Base-by-base conservation (phyloP, 2,797 vertebrate species). In the Arrhamphus sclerolepis region DNA sequence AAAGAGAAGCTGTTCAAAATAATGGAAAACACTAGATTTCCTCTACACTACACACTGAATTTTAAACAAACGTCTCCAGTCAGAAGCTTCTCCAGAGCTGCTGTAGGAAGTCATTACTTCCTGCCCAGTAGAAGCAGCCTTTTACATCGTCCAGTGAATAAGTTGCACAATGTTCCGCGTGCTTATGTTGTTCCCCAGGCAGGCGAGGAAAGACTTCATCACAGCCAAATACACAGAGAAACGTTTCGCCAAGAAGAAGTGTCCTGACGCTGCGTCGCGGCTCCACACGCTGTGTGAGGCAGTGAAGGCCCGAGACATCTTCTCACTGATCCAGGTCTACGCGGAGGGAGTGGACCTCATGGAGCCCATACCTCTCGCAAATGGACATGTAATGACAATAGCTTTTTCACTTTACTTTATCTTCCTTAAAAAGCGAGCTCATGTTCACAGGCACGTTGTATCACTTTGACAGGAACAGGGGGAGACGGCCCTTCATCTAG, bases 181-280 rank as follows among this genome's bases (percentile, higher is more conserved):
- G 46, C 8, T 38, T 3, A 2, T 40, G 7, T 65, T 57, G 26
- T 13, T 31, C 31, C 50, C 73, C 90, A 99, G 97, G 97, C 96
- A 95, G 76, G 95, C 95, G 57, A 94, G 97, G 85, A 98, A 98
- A 91, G 97, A 98, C 92, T 99, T 98, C 88, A 99, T 99, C 83
- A 94, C 91, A 2, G 96, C 97, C 82, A 99, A 99, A 84, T 98
- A 99, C 89, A 97, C 95, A 2, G 97, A 98, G 84, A 96, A 94
- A 70, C 94, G 92, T 40, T 99, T 96, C 0, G 93, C 97, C 17
- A 87, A 93, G 70, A 97, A 92, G 66, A 96, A 93, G 67, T 93
- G 93, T 31, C 59, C 80, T 0, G 97, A 98, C 9, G 81, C 74
- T 0, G 34, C 84, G 0, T 92, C 94, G 1, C 95, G 94, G 72